Evolutionary conservation across 53 echinoderm and acorn worm species (phyloP), one percentile per base, ranked within the genome.

Genomic region (Zoroaster sp.): DNA sequence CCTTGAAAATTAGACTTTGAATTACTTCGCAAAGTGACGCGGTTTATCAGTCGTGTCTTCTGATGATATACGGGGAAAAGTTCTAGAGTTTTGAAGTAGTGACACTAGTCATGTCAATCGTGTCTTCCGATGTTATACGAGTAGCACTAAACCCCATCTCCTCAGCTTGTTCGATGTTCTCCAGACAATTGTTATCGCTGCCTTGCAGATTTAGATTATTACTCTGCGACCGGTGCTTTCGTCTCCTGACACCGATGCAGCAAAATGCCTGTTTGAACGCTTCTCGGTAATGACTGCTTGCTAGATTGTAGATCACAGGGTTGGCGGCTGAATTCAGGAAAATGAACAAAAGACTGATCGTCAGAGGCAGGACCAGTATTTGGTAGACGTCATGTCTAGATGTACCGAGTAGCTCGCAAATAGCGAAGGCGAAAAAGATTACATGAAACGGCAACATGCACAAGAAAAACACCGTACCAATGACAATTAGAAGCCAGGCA

Each of bases 271-370:
- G 30, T 40, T 38, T 40, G 71, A 85, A 85, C 18, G 90, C 90
- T 10, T 82, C 43, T 1, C 90, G 81, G 73, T 89, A 89, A 9
- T 59, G 28, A 9, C 81, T 53, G 28, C 90, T 89, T 12, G 82
- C 72, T n/a, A 82, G 41, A 35, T 54, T 81, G 73, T 89, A 89
- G 63, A 89, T 89, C 49, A 89, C 20, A 7, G 90, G 90, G 74
- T 89, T 89, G 21, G 81, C 63, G 40, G 90, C 80, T 13, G 90
- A 89, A 20, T 89, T 80, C 54, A 89, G 73, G 44, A 81, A 89
- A 9, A 89, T 38, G 35, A 80, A 73, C 5, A 89, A 5, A 35
- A 73, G 82, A 39, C 55, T n/a, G 33, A 89, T 66, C 34, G 74
- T 74, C 14, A 73, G 34, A 8, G 82, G 44, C 2, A 89, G 42